These are phyloP conservation scores for Scaeva pyrastri DNA, from an alignment of 2,888 invertebrate species.

Conservation along the genomic window DNA sequence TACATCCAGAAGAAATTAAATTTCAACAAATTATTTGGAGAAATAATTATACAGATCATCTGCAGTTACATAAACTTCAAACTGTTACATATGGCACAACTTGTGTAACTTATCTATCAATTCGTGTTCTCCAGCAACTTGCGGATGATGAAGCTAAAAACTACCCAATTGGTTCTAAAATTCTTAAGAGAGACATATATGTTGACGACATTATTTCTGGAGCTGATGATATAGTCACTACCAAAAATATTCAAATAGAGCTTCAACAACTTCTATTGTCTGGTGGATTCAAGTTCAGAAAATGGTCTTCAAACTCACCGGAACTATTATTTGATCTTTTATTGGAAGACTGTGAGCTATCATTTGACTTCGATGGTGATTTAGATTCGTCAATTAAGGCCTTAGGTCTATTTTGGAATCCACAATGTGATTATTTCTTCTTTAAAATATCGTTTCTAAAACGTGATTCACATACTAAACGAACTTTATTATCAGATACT, in stretches of 20 bases:
- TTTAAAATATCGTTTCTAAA: conserved; percentile 17
- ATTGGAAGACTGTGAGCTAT: conserved; percentile 19
- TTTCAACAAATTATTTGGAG: conserved; percentile 14
- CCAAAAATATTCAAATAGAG: conserved; percentile 1
- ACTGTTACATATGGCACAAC: background rate
- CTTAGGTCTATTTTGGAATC: conserved; percentile 13
- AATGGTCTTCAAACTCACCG: conserved; percentile 10
- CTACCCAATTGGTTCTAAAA: background rate
- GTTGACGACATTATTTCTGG: too few species aligned
- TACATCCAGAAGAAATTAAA: conserved; percentile 27
- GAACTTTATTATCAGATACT: background rate
- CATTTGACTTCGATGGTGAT: background rate
- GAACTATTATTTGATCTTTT: background rate
- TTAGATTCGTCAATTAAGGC: background rate
- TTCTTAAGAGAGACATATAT: background rate
- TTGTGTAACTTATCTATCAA: background rate
- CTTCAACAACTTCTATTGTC: background rate
- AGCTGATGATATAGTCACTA: conserved; percentile 12
- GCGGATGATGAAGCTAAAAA: background rate
- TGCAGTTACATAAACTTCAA: conserved; percentile 6
- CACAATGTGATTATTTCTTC: background rate
- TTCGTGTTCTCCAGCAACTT: background rate
- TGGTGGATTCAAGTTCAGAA: conserved; percentile 20
- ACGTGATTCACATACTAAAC: background rate
- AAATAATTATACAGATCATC: background rate